Evolutionary conservation across 2,888 invertebrate genomes (phyloP).

Genomic region (Orchesellides sinensis): DNA sequence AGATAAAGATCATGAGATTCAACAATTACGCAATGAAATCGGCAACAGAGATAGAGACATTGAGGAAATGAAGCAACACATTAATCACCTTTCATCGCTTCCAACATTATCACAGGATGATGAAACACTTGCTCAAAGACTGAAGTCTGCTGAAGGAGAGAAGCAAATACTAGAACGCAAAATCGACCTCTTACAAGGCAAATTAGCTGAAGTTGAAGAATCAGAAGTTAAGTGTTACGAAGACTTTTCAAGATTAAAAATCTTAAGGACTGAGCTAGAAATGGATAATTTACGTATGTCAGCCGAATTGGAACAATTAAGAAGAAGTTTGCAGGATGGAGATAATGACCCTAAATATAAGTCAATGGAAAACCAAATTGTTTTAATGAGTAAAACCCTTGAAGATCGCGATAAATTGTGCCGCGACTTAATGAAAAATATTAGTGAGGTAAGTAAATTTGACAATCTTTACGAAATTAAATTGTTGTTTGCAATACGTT

Average conservation of each 20-base stretch:
- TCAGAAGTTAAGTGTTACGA: slow-evolving; percentile 71
- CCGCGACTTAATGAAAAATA: slow-evolving; percentile 90
- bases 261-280: slow-evolving; percentile 67
- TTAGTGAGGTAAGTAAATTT: slow-evolving; percentile 80
- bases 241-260: slow-evolving; percentile 64
- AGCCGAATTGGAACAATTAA: slow-evolving; percentile 62
- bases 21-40: slow-evolving; percentile 75
- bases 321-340: slow-evolving; percentile 56
- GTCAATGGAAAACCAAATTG: slow-evolving; percentile 60
- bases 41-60: slow-evolving; percentile 4
- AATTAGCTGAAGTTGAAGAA: slow-evolving; percentile 74
- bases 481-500: background rate
- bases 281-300: slow-evolving; percentile 70
- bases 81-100: background rate
- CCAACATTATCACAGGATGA: background rate
- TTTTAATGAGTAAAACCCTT: slow-evolving; percentile 77
- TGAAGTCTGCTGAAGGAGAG: slow-evolving; percentile 72
- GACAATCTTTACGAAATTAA: background rate
- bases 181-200: slow-evolving; percentile 71
- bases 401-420: slow-evolving; percentile 91
- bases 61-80: background rate
- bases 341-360: slow-evolving; percentile 66
- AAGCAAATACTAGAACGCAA: slow-evolving; percentile 69
- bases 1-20: slow-evolving; percentile 78
- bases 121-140: slow-evolving; percentile 27